These are phyloP conservation scores for Xyrauchen texanus DNA, from an alignment of 2,113 vertebrate genomes.

Conservation along the genomic window DNA sequence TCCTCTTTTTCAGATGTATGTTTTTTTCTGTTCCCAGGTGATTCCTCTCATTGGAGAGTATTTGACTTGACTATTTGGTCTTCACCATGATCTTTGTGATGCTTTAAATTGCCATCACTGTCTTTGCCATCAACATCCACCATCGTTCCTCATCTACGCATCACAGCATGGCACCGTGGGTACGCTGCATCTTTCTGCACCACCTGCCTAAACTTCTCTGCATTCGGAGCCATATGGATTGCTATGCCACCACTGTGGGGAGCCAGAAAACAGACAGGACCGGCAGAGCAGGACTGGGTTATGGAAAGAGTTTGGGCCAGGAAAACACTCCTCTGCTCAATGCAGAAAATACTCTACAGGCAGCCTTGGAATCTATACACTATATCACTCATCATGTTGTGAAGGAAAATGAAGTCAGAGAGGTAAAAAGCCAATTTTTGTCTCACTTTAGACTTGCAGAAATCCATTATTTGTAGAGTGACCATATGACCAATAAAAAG, in stretches of 20 bases:
- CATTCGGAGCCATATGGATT: conserved; percentile 89
- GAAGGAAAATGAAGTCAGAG: conserved; percentile 88
- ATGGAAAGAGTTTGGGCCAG: conserved; percentile 40
- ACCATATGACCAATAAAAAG: no score
- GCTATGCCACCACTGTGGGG: conserved; percentile 77
- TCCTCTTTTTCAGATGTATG: no score
- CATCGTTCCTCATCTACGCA: conserved; percentile 93
- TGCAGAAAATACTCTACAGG: conserved; percentile 78
- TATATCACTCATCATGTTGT: conserved; percentile 89
- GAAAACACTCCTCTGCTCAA: conserved; percentile 61
- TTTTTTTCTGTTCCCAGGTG: conserved; percentile 58
- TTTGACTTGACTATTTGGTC: no score
- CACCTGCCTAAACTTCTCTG: conserved; percentile 89
- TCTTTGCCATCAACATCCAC: conserved; percentile 95
- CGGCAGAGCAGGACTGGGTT: conserved; percentile 14
- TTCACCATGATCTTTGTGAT: conserved; percentile 99
- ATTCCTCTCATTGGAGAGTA: conserved; percentile 97
- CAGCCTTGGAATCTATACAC: conserved; percentile 88
- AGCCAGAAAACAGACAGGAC: background rate
- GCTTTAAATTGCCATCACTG: conserved; percentile 90
- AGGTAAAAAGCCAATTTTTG: conserved; percentile 75
- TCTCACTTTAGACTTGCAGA: no score
- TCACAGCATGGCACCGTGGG: conserved; percentile 91
- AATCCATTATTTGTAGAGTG: no score
- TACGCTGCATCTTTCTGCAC: conserved; percentile 88